These are phyloP conservation scores for Conchocele bisecta DNA, from an alignment of 2,888 invertebrate species.

Conservation along the genomic window DNA sequence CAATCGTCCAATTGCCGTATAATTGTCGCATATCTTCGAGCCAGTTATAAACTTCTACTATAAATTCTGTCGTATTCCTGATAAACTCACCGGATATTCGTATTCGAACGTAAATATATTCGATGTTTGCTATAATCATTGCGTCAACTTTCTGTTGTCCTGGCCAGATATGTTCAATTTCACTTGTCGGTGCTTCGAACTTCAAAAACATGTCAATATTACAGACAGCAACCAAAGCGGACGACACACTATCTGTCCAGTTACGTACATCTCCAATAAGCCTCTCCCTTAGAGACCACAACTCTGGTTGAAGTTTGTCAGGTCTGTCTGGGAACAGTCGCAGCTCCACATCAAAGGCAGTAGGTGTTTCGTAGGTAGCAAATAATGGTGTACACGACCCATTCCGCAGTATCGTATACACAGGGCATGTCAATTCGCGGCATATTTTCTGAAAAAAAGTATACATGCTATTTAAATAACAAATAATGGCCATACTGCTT, in stretches of 20 bases:
- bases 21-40: no score
- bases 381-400: background rate
- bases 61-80: background rate
- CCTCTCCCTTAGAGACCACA: background rate
- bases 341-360: background rate
- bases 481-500: no score
- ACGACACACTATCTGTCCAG: background rate
- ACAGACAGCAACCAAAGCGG: no score
- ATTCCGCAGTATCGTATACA: background rate
- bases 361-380: background rate
- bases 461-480: background rate
- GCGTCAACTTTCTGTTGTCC: no score
- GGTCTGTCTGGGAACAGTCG: background rate
- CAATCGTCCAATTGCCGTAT: no score
- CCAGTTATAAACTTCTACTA: no score
- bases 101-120: no score
- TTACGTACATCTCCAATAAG: background rate
- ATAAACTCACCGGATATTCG: no score
- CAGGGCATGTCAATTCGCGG: conserved; percentile 1
- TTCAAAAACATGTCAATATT: conserved; percentile 8
- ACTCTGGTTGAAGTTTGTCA: background rate
- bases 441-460: background rate
- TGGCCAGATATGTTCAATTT: no score
- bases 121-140: no score
- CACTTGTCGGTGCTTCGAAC: no score